Evolutionary conservation across 1,140 invertebrate species (phyloP), one percentile per base, ranked within the genome.

Genomic region (Sitobion miscanthi): DNA sequence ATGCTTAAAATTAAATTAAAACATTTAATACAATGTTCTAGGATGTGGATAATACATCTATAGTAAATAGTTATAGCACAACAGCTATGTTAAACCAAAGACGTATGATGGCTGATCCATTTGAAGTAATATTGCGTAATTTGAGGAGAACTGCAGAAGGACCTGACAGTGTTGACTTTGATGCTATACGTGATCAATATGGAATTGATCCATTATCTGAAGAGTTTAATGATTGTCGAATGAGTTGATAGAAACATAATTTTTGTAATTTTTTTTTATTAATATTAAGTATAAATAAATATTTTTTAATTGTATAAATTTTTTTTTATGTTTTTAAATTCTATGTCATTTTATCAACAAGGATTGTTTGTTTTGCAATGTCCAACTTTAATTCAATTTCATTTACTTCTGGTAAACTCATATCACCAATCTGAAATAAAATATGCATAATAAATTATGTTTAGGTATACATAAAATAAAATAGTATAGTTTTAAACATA

Each of bases 131-230:
- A 42, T 42, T 42, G 42, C 42, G 42, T 42, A 42, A 42, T 42
- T 3, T 42, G 42, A 42, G 42, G 42, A 42, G 42, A 42, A 42
- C 42, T 42, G 42, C 42, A 42, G 42, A 42, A 42, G 42, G 42
- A 42, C 42, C 42, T 42, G 42, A 42, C 42, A 42, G 42, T 42
- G 42, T 42, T 42, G 42, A 42, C 42, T 42, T 42, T 42, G 42
- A 42, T 3, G 4, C 42, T 42, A 42, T 42, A 97, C 98, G 95
- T 91, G 98, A 99, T 96, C 98, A 98, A 2, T 35, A 11, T 47
- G 47, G 5, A 45, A 83, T 6, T 69, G 77, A 93, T n/a, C 42
- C 42, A 42, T 42, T 42, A 42, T 42, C 42, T 42, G 42, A 42
- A 42, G 42, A 42, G 42, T 42, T 42, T 42, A 42, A 45, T 35